Evolutionary conservation across 64 coral and sea anemone genomes (phyloP), one percentile per base, ranked within the genome.

Genomic region (Pachyseris speciosa): DNA sequence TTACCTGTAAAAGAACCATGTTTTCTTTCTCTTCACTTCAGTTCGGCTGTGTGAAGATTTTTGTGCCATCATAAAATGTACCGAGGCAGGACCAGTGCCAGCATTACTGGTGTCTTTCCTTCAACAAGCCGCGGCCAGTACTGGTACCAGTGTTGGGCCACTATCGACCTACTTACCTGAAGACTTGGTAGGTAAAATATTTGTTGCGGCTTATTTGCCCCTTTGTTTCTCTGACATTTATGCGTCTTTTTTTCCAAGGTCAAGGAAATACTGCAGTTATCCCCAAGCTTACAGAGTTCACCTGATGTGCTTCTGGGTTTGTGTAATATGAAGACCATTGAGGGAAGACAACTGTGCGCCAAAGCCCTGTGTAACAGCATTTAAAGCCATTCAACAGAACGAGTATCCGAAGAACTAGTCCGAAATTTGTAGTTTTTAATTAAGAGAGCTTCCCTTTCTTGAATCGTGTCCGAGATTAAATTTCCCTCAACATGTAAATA

Each of bases 261-360:
- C 12, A 64, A 74, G 77, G 70, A 92, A 59, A 80, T 92, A 47
- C 27, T 92, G 36, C 66, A 84, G 6, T 51, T 92, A 45, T 74
- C 89, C 4, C 89, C 89, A 3, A 70, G 80, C 10, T 48, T 92
- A 2, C 70, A 70, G 53, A 71, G 65, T 60, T 61, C 89, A 50
- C 78, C 89, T 16, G 89, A 92, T 33, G 89, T 92, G 16, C 67
- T 92, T 44, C 50, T 92, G 55, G 89, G 89, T 15, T 41, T 92
- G 30, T 92, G 89, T 37, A 92, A 83, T 25, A 39, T 92, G 67
- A 71, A 84, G 68, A 84, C 66, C 13, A 84, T 45, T 7, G 89
- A 84, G 22, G 89, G 89, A 61, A 42, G 89, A 34, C 68, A 92
- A 36, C 49, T 92, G 12, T 92, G 89, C 26, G 78, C 89, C 5